Evolutionary conservation across 1,140 invertebrate genomes (phyloP).

Genomic region (Cheumatopsyche charites): DNA sequence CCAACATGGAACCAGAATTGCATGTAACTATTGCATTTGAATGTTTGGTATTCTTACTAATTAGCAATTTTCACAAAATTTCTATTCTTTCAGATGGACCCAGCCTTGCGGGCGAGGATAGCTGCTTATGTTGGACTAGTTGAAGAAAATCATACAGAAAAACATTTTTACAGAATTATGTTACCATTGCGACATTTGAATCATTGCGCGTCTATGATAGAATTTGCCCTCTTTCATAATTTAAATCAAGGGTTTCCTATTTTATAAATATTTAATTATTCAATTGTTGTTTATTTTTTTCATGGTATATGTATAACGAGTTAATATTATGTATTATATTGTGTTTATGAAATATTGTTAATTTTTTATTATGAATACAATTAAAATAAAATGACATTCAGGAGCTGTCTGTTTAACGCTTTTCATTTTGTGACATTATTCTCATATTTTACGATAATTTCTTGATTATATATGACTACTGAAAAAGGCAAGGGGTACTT

Average conservation of each 20-base stretch:
- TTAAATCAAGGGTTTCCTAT: constrained; percentile 31
- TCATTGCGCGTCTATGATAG: constrained; percentile 21
- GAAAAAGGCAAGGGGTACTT: no score
- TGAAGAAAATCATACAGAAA: constrained; percentile 1
- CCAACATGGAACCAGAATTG: constrained; percentile 16
- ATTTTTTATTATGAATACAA: no score
- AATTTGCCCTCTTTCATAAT: constrained; percentile 13
- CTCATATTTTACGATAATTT: no score
- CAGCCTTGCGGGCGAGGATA: constrained; percentile 27
- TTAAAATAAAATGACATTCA: no score
- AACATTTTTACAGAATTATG: neutral
- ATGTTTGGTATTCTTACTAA: neutral
- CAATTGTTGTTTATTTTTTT: no score
- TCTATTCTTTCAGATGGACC: constrained; percentile 33
- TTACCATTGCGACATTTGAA: neutral
- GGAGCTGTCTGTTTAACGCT: no score
- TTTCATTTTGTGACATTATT: no score
- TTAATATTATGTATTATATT: no score
- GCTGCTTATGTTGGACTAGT: constrained; percentile 30
- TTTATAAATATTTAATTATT: constrained; percentile 10
- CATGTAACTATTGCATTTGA: constrained; percentile 7
- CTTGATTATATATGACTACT: no score
- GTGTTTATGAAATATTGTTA: no score
- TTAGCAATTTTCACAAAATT: neutral
- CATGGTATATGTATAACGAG: no score